Conservation (phyloP, 2,888 invertebrate genomes). For the Lampropteryx suffumata region DNA sequence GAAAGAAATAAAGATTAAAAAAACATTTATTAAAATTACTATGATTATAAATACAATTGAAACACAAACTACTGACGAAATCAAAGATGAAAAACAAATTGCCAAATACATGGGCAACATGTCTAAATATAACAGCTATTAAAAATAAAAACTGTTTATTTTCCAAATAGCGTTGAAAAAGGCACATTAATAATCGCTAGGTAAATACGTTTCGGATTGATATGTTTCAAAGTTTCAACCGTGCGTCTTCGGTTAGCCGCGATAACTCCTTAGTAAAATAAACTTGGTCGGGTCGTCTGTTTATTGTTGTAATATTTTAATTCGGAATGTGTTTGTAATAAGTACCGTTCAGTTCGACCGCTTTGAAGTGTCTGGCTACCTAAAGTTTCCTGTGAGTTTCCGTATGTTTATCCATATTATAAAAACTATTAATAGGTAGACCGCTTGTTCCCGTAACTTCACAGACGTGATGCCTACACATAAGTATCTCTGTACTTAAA, state of each 20-base stretch:
- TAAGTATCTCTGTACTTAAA: too few species aligned
- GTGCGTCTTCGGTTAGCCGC: constrained; percentile 59
- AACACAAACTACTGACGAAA: too few species aligned
- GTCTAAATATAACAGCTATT: neutral
- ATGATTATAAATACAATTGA: too few species aligned
- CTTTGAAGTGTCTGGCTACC: constrained; percentile 58
- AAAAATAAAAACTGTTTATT: constrained; percentile 26
- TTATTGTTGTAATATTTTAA: constrained; percentile 74
- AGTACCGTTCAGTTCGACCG: constrained; percentile 44
- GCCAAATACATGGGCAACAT: neutral
- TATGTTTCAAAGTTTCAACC: constrained; percentile 29
- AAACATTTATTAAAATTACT: too few species aligned
- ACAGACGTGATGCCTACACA: too few species aligned
- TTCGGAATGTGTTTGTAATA: constrained; percentile 64
- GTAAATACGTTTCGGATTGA: constrained; percentile 28
- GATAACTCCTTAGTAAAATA: constrained; percentile 61
- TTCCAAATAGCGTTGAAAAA: constrained; percentile 22
- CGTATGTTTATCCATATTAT: constrained; percentile 21
- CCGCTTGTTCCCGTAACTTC: too few species aligned
- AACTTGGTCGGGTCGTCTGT: constrained; percentile 54
- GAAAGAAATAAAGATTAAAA: neutral
- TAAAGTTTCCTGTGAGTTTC: constrained; percentile 27
- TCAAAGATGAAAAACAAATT: too few species aligned
- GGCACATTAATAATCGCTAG: constrained; percentile 30
- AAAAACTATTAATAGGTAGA: too few species aligned